Percentiles rank a stretch among this genome's conserved stretches.
Conservation (phyloP, 2,113 vertebrate genomes). For the Apeltes quadracus region DNA sequence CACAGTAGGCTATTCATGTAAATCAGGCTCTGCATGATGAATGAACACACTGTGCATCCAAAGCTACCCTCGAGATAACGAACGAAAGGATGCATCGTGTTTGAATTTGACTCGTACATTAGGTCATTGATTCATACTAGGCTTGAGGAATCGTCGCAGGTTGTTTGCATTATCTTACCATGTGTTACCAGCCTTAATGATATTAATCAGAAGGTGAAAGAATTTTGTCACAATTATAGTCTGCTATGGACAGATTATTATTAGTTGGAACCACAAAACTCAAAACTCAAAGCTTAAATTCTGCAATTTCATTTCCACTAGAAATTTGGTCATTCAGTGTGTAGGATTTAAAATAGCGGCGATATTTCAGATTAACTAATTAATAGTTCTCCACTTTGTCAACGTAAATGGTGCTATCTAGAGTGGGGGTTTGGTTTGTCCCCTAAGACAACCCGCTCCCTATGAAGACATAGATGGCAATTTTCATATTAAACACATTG, state of each 20-base stretch:
- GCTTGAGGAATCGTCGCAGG: slow-evolving; percentile 26
- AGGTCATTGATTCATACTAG: slow-evolving; percentile 35
- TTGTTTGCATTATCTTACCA: slow-evolving; percentile 14
- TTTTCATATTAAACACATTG: no score
- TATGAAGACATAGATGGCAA: no score
- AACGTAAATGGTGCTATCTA: no score
- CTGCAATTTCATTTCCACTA: not conserved
- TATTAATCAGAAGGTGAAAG: not conserved
- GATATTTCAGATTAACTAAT: no score
- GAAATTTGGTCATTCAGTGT: no score
- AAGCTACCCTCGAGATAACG: slow-evolving; percentile 16
- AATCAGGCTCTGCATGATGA: slow-evolving; percentile 26
- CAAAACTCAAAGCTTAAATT: no score
- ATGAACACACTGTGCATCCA: slow-evolving; percentile 21
- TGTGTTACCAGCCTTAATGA: slow-evolving; percentile 4
- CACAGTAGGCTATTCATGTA: slow-evolving; percentile 8
- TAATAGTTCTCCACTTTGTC: no score
- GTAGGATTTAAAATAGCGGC: no score
- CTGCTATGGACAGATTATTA: not conserved
- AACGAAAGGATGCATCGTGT: slow-evolving; percentile 14
- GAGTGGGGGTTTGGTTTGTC: no score
- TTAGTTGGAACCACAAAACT: not conserved
- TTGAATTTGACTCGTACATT: slow-evolving; percentile 37
- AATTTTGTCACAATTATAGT: not conserved
- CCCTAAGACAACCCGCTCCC: no score